Base-by-base conservation (phyloP, 2,888 invertebrate species). In the Nasonovia ribisnigri region DNA sequence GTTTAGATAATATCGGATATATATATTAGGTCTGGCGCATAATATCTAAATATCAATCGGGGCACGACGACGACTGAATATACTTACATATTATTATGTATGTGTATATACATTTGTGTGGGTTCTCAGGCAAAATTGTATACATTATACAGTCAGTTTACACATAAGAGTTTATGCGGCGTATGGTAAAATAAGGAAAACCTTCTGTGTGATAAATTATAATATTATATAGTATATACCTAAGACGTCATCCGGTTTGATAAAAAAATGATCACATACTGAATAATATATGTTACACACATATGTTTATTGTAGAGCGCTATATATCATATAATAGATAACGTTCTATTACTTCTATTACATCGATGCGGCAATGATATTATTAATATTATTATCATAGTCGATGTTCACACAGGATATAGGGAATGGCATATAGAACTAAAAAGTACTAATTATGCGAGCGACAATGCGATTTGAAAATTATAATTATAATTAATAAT, bases 31-130 rank as follows among this genome's bases (percentile, higher is more conserved):
- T 77, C 77, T 77, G 77, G 36, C 20, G 77, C 77, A 77, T 77
- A 77, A 77, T 77, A 77, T 77, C 77, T 77, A 77, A 77, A 77
- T 36, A 77, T 77, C 77, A 77, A 42, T 42, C 36, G 77, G 36
- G 77, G 8, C 20, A 77, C 77, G 36, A 36, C n/a, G 16, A 16
- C 77, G 77, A 77, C 36, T 77, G 77, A 77, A 77, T 77, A 77
- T 77, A 77, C 8, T 77, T 77, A 77, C 20, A 36, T 77, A 77
- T 20, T 77, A 54, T 24, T 57, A 57, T 77, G 77, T 24, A 36
- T 77, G 20, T 36, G 20, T 77, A 36, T 36, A 77, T 36, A 77
- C 36, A 77, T 77, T 77, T 77, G 36, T 6, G 36, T 4, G 36
- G 36, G 77, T 36, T 77, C 6, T 77, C 20, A 8, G 36, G 77